Base-by-base conservation (phyloP, 2,888 invertebrate species). In the Sipha maydis region DNA sequence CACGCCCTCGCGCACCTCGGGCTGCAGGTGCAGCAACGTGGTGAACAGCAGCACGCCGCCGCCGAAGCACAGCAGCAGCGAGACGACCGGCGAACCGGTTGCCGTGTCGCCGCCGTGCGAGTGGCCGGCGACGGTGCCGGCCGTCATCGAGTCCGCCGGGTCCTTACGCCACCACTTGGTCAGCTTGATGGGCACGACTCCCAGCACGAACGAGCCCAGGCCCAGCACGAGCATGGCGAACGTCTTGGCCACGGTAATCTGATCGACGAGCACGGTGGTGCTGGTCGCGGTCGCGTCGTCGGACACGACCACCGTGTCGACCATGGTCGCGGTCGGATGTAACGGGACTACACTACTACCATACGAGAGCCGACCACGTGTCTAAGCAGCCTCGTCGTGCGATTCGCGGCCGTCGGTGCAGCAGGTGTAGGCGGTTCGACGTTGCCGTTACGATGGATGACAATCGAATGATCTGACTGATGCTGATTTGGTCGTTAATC, bases 211-310 rank as follows among this genome's bases (percentile, higher is more conserved):
- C 75, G 97, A 96, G 34, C 96, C 95, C 89, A 93, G 92, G 91
- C 97, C 96, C 28, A 98, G 93, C 48, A 96, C 95, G 75, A 93
- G 92, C 95, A 97, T 96, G 1, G 97, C 95, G 8, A 96, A 94
- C 34, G 94, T 93, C 92, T 97, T 97, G 28, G 97, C 96, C 61
- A 94, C 90, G 34, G 95, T 91, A 17, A 95, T 61, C 38, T 85
- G 79, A 73, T 89, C 84, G 67, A 89, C 41, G 54, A 85, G 67
- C 34, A 85, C 38, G 4, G 80, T 19, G 1, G 88, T n/a, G 41
- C 69, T 56, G 38, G 48, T 34, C 25, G 77, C 75, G n/a, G 48
- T 38, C 67, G 82, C 48, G 54, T 77, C 89, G 28, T 75, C 48
- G 19, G 54, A 69, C n/a, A 34, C 17, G 9, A 38, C 31, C 31